Base-by-base conservation (phyloP, 2,113 vertebrate species). In the Anoura caudifer region DNA sequence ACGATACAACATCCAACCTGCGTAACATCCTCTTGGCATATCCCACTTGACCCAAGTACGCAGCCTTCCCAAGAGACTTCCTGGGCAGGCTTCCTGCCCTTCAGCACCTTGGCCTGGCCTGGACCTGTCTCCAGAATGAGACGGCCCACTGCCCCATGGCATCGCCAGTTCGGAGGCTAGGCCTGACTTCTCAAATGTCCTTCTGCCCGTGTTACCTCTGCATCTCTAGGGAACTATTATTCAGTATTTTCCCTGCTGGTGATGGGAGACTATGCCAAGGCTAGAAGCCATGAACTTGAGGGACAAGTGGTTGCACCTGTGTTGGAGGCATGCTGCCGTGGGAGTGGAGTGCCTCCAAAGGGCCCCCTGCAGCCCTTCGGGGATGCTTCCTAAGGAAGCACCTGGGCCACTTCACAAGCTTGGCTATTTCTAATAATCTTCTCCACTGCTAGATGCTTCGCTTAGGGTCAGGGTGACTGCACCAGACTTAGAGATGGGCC, bases 11-110 rank as follows among this genome's bases (percentile, higher is more conserved):
- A 19, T 97, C 96, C 14, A 67, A 96, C 73, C 90, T 97, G 1
- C 91, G 19, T 43, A 20, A n/a, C 79, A 61, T 95, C 81, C 94
- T 95, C 98, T 82, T 98, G 59, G 0, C 17, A 99, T 56, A 59
- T 81, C 36, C 90, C 98, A 76, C 96, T 99, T 92, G 99, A 99
- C 94, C 98, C 99, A 94, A 99, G 99, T 97, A 97, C 95, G 95
- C 82, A 45, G 97, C 97, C 50, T 97, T 99, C 67, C 98, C 99
- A 0, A 38, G 98, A 14, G 73, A 98, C 80, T 99, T 99, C 79
- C 84, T 99, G 80, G 98, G 81, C 81, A 92, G 97, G 52, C 95
- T 99, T 89, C 75, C 84, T 33, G 98, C 98, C 45, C 98, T 99
- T 91, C 90, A 98, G 83, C 98, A 92, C 10, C 97, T 99, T 75